phyloP scores from a whole-genome alignment of 2,113 vertebrate species.

The Ctenodactylus gundi region DNA sequence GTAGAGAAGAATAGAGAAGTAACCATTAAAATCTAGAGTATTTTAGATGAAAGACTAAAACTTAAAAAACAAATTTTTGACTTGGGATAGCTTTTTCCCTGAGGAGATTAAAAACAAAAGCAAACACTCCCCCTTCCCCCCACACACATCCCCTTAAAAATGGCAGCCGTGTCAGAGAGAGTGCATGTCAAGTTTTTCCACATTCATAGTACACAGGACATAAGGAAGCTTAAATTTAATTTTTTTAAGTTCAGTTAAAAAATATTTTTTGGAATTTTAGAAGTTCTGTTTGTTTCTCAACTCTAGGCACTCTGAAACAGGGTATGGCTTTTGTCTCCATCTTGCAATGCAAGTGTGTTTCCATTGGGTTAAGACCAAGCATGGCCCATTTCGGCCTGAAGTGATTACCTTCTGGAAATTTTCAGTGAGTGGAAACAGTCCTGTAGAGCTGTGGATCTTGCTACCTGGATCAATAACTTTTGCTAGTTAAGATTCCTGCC shows the following conservation, averaged over 20 bases:
- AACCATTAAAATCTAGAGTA: neutral
- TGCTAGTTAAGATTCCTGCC: slow-evolving; percentile 59
- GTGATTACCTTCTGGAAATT: slow-evolving; percentile 62
- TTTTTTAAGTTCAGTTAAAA: slow-evolving; percentile 30
- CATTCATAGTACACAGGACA: neutral
- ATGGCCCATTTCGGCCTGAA: slow-evolving; percentile 60
- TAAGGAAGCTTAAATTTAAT: neutral
- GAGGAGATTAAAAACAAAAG: neutral
- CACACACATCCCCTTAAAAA: too few relatives aligned
- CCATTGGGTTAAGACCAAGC: slow-evolving; percentile 45
- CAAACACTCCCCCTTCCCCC: too few relatives aligned
- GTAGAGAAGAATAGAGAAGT: neutral
- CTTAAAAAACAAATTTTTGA: slow-evolving; percentile 10
- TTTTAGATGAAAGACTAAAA: slow-evolving; percentile 28
- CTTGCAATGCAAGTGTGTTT: slow-evolving; percentile 47
- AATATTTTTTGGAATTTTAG: neutral
- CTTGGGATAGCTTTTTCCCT: neutral
- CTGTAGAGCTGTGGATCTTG: slow-evolving; percentile 43
- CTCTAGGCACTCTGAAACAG: neutral
- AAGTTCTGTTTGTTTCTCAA: neutral
- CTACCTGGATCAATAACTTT: slow-evolving; percentile 73
- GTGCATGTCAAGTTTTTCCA: too few relatives aligned
- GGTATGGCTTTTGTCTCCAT: neutral
- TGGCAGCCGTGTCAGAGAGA: neutral
- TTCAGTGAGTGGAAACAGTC: slow-evolving; percentile 55